Base-by-base conservation (phyloP, 1,140 invertebrate genomes). In the Cotesia glomerata region DNA sequence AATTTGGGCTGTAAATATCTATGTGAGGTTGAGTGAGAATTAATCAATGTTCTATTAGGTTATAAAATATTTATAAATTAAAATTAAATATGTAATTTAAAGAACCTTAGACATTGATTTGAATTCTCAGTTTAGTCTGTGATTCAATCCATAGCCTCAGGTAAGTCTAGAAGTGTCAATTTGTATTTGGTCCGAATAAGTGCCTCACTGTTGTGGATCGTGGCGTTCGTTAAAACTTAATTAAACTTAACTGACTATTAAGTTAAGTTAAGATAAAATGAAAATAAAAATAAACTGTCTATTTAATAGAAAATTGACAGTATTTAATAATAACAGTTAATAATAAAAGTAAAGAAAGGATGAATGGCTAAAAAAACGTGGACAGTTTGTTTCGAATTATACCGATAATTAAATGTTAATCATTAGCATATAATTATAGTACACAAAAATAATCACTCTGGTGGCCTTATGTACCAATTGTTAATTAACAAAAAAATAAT, bases 391-490 rank as follows among this genome's bases (percentile, higher is more conserved):
- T 45, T 45, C 2, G 11, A 45, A 45, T 45, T 45, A 45, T 45
- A 45, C 39, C 39, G 11, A 45, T 75, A 69, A 75, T 75, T 72
- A 78, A 75, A 71, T 76, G 75, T 80, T 82, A 80, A 79, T 74
- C 74, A 76, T 81, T 82, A 81, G 79, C 78, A 81, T 78, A 81
- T 75, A 78, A 80, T 78, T 83, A 77, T 80, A 78, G 79, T 76
- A 72, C 80, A 78, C 26, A 68, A 65, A 67, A 62, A 66, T 84
- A 84, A 85, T 84, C 81, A 84, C 84, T 84, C 77, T 84, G 82
- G 84, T 85, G 82, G 82, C 84, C 84, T 85, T 85, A 85, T 74
- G 76, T 83, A 78, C 83, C 79, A 82, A 81, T 82, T 80, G 79
- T 82, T 84, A 81, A 81, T 80, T 78, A 71, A 81, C 7, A 45